Evolutionary conservation across 2,113 vertebrate genomes (phyloP).

Genomic region (Fulica atra): DNA sequence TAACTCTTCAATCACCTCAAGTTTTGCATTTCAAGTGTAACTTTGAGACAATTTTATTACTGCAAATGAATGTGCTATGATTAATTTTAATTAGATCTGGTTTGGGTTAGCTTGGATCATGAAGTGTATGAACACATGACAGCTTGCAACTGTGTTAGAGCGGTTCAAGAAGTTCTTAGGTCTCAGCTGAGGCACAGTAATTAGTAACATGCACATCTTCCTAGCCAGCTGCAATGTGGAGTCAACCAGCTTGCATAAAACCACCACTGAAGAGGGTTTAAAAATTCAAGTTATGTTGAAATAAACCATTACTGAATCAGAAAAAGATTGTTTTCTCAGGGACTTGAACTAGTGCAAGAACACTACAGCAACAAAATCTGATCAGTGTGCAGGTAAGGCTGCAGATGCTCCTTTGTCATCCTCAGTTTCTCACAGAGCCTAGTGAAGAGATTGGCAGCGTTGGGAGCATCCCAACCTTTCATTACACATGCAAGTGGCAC

Average conservation of each 20-base stretch:
- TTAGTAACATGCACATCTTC: neutral
- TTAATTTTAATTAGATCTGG: neutral
- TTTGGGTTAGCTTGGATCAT: neutral
- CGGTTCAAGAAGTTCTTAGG: neutral
- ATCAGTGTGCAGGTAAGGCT: neutral
- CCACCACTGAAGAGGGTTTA: neutral
- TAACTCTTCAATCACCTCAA: neutral
- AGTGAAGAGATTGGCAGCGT: neutral
- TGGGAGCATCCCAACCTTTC: neutral
- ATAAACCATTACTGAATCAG: neutral
- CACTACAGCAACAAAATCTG: neutral
- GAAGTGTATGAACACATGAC: neutral
- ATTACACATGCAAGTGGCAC: neutral
- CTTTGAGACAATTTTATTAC: neutral
- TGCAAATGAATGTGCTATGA: neutral
- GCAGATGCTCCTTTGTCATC: neutral
- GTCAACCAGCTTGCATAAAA: neutral
- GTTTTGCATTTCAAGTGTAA: neutral
- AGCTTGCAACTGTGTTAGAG: neutral
- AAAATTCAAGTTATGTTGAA: neutral
- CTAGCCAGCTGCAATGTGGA: neutral
- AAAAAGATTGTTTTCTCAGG: neutral
- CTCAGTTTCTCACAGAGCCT: neutral
- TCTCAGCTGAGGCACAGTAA: slow-evolving; percentile 3
- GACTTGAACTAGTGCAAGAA: neutral